These are phyloP conservation scores for Euschistus heros DNA, from an alignment of 1,140 invertebrate species.

Conservation along the genomic window DNA sequence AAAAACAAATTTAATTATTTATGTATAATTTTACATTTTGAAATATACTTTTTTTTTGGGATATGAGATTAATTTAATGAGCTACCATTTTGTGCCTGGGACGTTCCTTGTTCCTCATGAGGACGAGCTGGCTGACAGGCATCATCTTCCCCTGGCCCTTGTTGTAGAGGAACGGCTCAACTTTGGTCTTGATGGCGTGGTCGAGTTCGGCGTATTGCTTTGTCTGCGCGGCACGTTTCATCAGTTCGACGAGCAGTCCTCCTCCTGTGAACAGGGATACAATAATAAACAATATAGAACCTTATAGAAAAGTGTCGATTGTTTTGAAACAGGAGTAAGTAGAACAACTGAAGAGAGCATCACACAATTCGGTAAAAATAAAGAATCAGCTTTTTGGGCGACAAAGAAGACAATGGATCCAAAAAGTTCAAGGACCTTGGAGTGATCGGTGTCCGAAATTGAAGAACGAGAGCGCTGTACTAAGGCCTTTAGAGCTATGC, in stretches of 20 bases:
- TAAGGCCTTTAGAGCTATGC: too few relatives aligned
- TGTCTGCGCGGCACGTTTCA: conserved; percentile 80
- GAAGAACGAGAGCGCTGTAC: too few relatives aligned
- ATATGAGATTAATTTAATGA: neutral
- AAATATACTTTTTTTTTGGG: neutral
- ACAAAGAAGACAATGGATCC: too few relatives aligned
- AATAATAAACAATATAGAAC: too few relatives aligned
- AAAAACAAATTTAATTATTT: conserved; percentile 9
- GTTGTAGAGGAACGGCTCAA: conserved; percentile 88
- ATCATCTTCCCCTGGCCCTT: conserved; percentile 81
- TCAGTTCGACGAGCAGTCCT: conserved; percentile 82
- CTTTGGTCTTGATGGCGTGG: conserved; percentile 78
- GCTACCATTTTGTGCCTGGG: conserved; percentile 63
- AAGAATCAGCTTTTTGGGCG: too few relatives aligned
- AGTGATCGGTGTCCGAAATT: too few relatives aligned
- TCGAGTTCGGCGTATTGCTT: conserved; percentile 83
- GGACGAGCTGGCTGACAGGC: conserved; percentile 74
- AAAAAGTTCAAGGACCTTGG: too few relatives aligned
- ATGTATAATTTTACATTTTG: neutral
- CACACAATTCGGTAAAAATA: too few relatives aligned
- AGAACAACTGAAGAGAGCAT: too few relatives aligned
- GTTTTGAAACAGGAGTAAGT: too few relatives aligned
- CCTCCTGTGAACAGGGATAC: conserved; percentile 47
- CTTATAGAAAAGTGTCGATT: too few relatives aligned
- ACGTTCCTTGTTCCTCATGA: conserved; percentile 76